Evolutionary conservation across 2,113 vertebrate genomes (phyloP), one percentile per base, ranked within the genome.

Genomic region (Pontoporia blainvillei): DNA sequence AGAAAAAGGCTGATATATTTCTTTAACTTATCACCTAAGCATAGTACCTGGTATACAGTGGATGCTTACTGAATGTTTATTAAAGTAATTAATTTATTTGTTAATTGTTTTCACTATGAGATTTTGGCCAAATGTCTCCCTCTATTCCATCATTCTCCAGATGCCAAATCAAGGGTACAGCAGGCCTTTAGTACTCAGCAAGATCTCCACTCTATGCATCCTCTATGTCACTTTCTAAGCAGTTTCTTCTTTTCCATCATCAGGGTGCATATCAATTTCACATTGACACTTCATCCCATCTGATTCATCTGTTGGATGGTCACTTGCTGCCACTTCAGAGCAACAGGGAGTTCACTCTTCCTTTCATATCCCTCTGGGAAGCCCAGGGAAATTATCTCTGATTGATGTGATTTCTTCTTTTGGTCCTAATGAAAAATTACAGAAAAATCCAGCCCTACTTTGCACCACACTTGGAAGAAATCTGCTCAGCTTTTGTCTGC

Each of bases 381-480:
- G 54, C 92, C 94, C 83, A 39, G 87, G 23, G 44, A 96, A 97
- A 97, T 97, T 89, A 90, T 61, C 96, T 96, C 95, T 97, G 92
- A 97, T 97, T 89, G 94, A 97, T 92, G 86, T 76, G 91, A 91
- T 95, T 97, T 96, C 96, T 92, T 95, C 90, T 90, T 89, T 96
- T 75, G 66, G 84, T 86, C 78, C 95, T 94, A 97, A 97, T 91
- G 93, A 96, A 95, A 97, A 97, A 97, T 97, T 71, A 97, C 73
- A 69, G 85, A 81, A 95, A 95, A 94, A 96, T 72, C 61, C 88
- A 97, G 82, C 17, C 85, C 66, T 44, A 64, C 67, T 96, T 95
- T 78, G 49, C 41, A 88, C 76, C 85, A 71, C 69, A 82, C 84
- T 92, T 78, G 52, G 94, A 96, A 92, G 62, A 97, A 97, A 86